A percentile compares a stretch with the other conserved stretches of the same genome.
These are phyloP conservation scores for Odocoileus hemionus DNA, from an alignment of 2,113 vertebrate species.

Conservation along the genomic window DNA sequence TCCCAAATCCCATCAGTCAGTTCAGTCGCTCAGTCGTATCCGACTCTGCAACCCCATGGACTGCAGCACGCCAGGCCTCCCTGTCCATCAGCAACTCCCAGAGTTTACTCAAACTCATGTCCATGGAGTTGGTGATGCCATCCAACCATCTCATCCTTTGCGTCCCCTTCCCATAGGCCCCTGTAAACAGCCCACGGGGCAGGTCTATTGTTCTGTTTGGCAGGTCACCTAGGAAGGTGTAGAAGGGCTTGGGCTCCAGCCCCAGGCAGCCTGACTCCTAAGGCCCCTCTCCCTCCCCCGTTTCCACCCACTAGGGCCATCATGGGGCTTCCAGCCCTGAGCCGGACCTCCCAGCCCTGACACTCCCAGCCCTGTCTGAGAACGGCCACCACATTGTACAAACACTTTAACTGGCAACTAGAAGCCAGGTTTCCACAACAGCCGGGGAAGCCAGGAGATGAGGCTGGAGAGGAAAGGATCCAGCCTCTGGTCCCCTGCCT, in stretches of 20 bases:
- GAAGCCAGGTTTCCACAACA: neutral
- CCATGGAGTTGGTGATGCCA: neutral
- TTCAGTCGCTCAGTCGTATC: neutral
- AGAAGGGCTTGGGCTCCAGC: neutral
- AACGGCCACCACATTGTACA: neutral
- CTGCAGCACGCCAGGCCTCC: neutral
- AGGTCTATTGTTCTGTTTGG: rapidly evolving
- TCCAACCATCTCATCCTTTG: neutral
- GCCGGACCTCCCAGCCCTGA: neutral
- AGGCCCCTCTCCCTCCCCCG: neutral
- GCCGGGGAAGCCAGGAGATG: neutral
- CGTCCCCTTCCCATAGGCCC: rapidly evolving
- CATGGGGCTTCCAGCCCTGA: neutral
- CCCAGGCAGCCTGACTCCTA: neutral
- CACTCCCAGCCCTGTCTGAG: neutral
- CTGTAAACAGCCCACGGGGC: rapidly evolving
- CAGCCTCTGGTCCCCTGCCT: neutral
- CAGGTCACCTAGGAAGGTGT: neutral
- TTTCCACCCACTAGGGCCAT: neutral
- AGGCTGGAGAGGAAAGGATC: neutral
- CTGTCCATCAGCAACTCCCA: neutral
- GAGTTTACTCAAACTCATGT: neutral
- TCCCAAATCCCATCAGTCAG: neutral
- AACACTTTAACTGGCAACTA: neutral
- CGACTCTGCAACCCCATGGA: neutral